These are phyloP conservation scores for Myanophis thanlyinensis DNA, from an alignment of 2,113 vertebrate species.

Conservation along the genomic window DNA sequence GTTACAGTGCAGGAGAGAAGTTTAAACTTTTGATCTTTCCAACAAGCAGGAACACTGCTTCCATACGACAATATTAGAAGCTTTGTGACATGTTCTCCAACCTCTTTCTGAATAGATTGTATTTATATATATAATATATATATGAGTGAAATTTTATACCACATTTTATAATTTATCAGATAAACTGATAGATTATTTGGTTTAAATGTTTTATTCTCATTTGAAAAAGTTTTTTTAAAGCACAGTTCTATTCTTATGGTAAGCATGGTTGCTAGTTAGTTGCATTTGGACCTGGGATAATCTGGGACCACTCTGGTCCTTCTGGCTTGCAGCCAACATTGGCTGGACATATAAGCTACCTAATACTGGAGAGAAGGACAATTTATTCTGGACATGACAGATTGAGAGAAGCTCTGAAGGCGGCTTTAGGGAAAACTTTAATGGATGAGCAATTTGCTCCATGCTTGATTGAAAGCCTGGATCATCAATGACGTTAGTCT, in stretches of 20 bases:
- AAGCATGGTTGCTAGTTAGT: background rate
- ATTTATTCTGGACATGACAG: background rate
- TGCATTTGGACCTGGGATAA: background rate
- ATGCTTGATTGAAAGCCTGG: background rate
- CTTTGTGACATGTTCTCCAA: background rate
- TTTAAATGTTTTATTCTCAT: background rate
- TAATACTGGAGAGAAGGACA: background rate
- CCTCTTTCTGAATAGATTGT: background rate
- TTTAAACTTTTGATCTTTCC: constrained; percentile 37
- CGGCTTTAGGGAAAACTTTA: background rate
- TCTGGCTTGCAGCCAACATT: background rate
- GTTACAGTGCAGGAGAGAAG: constrained; percentile 57
- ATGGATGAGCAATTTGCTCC: background rate
- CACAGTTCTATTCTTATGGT: background rate
- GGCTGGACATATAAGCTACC: background rate
- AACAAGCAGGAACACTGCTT: background rate
- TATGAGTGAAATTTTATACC: no score
- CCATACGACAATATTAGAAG: background rate
- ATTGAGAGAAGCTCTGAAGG: background rate
- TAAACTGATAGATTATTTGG: background rate
- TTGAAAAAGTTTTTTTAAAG: background rate
- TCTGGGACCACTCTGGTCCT: background rate
- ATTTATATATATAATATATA: no score
- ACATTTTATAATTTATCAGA: background rate
- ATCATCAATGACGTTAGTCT: background rate